Conservation (phyloP, 2,113 vertebrate species). For the Apistogramma diplotaenia region DNA sequence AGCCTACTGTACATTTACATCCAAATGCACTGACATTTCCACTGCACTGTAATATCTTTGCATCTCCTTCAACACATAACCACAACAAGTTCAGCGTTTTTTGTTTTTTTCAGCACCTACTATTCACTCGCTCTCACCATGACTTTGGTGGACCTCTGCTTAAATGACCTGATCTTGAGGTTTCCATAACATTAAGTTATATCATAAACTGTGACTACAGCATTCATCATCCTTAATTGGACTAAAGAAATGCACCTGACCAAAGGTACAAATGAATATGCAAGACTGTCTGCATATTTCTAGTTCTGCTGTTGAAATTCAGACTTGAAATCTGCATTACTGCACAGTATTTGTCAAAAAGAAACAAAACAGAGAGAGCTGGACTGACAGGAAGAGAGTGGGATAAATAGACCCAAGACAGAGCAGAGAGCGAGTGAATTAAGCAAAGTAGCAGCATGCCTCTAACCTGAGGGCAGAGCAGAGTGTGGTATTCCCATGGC, state of each 20-base stretch:
- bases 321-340: neutral
- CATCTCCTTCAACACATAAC: neutral
- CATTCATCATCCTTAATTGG: too few relatives aligned
- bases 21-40: neutral
- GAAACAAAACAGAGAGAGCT: neutral
- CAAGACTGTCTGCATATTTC: neutral
- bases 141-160: neutral
- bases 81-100: too few relatives aligned
- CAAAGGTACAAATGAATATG: neutral
- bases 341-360: neutral
- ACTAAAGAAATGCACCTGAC: neutral
- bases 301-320: neutral
- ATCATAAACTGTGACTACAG: neutral
- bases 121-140: neutral
- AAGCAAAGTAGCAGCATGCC: neutral
- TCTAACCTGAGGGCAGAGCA: slow-evolving; percentile 39
- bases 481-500: slow-evolving; percentile 34
- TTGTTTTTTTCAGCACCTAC: neutral
- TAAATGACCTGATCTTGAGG: too few relatives aligned
- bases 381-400: neutral
- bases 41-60: neutral
- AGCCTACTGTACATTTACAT: neutral
- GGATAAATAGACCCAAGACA: neutral
- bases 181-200: neutral
- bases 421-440: neutral